Conservation (phyloP, 2,113 vertebrate species). For the Chlamydotis undulata region DNA sequence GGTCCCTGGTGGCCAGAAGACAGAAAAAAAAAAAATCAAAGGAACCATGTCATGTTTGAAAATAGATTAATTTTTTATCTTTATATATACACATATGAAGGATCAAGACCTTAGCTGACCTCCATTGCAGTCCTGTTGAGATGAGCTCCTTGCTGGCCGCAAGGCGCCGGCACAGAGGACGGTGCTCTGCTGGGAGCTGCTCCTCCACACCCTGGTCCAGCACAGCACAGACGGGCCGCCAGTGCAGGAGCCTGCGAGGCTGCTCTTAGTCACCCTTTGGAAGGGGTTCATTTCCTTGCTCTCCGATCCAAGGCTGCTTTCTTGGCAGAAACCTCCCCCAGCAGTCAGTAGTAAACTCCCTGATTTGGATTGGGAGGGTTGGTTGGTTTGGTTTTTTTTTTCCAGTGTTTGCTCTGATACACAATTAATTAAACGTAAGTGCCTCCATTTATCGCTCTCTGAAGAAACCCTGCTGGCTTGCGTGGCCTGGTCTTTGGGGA, state of each 20-base stretch:
- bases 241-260: background rate
- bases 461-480: background rate
- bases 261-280: constrained; percentile 36
- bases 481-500: background rate
- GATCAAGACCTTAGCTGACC: background rate
- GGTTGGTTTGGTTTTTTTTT: constrained; percentile 2
- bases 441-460: constrained; percentile 7
- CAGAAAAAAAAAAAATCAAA: background rate
- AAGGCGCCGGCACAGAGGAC: background rate
- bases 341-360: background rate
- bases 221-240: fast-evolving
- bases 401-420: constrained; percentile 37
- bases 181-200: background rate
- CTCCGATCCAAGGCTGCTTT: constrained; percentile 7
- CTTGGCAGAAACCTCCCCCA: constrained; percentile 21
- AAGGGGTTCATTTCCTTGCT: background rate
- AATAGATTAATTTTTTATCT: background rate
- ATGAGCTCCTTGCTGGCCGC: background rate
- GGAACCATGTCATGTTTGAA: background rate
- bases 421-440: constrained; percentile 52
- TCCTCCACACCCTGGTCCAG: fast-evolving
- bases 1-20: background rate
- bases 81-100: background rate
- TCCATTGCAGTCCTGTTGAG: too few relatives aligned
- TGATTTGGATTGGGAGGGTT: background rate